Percentiles rank a stretch among this genome's conserved stretches.
These are phyloP conservation scores for Epizoanthus ramosus DNA, from an alignment of 92 coral and sea anemone species.

Conservation along the genomic window DNA sequence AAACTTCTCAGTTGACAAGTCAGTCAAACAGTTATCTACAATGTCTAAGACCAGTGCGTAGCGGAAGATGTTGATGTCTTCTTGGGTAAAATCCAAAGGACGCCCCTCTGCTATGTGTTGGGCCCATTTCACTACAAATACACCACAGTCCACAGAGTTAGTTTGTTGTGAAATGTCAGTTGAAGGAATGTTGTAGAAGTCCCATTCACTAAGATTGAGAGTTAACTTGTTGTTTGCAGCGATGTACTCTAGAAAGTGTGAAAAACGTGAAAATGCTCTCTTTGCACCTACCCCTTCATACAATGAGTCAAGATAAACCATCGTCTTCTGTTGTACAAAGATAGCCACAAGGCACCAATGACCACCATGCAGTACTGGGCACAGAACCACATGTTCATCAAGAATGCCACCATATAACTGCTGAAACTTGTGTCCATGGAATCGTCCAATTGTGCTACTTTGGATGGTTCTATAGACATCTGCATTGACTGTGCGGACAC, in stretches of 20 bases:
- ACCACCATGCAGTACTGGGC: slow-evolving; percentile 56
- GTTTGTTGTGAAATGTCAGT: slow-evolving; percentile 53
- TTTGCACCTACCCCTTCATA: slow-evolving; percentile 51
- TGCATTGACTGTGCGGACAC: slow-evolving; percentile 44
- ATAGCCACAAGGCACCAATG: slow-evolving; percentile 51
- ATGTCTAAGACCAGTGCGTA: slow-evolving; percentile 48
- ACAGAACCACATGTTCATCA: slow-evolving; percentile 44
- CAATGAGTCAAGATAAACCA: slow-evolving; percentile 61
- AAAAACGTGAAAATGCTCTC: slow-evolving; percentile 38
- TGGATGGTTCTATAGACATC: slow-evolving; percentile 52
- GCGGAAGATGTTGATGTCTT: slow-evolving; percentile 51
- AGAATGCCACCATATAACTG: slow-evolving; percentile 39
- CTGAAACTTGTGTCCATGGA: slow-evolving; percentile 28
- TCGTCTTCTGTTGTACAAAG: slow-evolving; percentile 47
- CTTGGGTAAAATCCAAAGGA: slow-evolving; percentile 55
- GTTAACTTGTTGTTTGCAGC: not conserved
- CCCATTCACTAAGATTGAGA: slow-evolving; percentile 42
- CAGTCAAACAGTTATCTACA: slow-evolving; percentile 3
- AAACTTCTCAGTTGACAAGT: not conserved
- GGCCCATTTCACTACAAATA: slow-evolving; percentile 60
- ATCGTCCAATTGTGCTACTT: slow-evolving; percentile 31
- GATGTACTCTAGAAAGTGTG: slow-evolving; percentile 31
- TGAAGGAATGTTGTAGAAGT: slow-evolving; percentile 48
- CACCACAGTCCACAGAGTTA: slow-evolving; percentile 54
- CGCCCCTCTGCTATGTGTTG: slow-evolving; percentile 60